These are phyloP conservation scores for Creontiades dilutus DNA, from an alignment of 2,888 invertebrate genomes.

Conservation along the genomic window DNA sequence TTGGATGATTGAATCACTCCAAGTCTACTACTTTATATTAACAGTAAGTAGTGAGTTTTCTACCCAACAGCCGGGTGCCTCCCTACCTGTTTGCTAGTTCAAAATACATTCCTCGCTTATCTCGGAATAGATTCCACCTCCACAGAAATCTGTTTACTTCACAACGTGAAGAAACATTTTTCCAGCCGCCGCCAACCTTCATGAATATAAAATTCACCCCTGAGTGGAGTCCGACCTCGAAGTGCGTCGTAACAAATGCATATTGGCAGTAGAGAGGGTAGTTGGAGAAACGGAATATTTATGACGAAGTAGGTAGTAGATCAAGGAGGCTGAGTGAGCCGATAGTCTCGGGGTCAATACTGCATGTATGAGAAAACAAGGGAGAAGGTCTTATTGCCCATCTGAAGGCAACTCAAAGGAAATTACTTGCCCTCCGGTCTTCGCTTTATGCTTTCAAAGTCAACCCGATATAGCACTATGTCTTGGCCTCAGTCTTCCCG, in stretches of 20 bases:
- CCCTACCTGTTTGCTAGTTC: too few species aligned
- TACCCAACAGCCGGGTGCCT: too few species aligned
- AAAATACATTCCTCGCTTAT: too few species aligned
- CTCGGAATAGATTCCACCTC: not conserved
- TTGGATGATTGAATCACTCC: too few species aligned
- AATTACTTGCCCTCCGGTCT: constrained; percentile 71
- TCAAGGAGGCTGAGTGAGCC: constrained; percentile 53
- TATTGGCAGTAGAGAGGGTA: constrained; percentile 38
- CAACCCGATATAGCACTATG: constrained; percentile 67
- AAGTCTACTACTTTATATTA: too few species aligned
- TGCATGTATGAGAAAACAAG: constrained; percentile 70
- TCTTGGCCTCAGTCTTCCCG: constrained; percentile 57
- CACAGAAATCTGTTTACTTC: constrained; percentile 19
- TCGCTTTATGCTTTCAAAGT: constrained; percentile 70
- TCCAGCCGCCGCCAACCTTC: not conserved
- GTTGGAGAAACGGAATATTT: constrained; percentile 61
- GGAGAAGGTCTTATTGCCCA: constrained; percentile 66
- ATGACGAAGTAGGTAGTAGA: constrained; percentile 55
- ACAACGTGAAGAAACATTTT: not conserved
- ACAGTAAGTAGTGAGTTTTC: too few species aligned
- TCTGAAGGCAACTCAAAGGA: constrained; percentile 70
- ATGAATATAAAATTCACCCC: constrained; percentile 61
- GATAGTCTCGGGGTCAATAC: constrained; percentile 66
- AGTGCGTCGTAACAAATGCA: constrained; percentile 58
- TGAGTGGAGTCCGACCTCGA: constrained; percentile 44